phyloP scores from a whole-genome alignment of 2,888 invertebrate genomes.

The Patella depressa region DNA sequence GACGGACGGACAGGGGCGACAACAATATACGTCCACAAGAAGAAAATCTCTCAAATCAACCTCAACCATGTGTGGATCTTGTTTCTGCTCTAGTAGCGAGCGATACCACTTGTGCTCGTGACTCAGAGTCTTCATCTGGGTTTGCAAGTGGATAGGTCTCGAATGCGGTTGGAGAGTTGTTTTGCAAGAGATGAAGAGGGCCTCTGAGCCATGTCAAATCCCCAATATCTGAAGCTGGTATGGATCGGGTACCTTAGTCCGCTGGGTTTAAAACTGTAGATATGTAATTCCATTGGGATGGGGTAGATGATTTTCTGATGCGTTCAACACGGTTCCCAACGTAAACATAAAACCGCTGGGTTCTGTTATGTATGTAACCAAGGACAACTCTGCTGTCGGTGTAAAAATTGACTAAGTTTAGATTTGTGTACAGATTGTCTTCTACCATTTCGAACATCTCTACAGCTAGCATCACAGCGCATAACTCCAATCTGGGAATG shows the following conservation, averaged over 20 bases:
- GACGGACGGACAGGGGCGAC: no score
- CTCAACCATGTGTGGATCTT: background rate
- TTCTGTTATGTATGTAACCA: slow-evolving; percentile 17
- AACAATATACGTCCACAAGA: no score
- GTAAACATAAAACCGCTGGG: slow-evolving; percentile 27
- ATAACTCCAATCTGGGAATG: slow-evolving; percentile 30
- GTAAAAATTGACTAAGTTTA: slow-evolving; percentile 14
- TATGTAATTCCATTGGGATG: slow-evolving; percentile 25
- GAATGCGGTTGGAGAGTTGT: background rate
- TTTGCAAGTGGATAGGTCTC: background rate
- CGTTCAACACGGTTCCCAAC: slow-evolving; percentile 26
- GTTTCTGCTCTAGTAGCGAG: background rate
- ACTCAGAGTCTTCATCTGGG: background rate
- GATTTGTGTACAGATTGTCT: background rate
- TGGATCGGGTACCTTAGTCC: slow-evolving; percentile 11
- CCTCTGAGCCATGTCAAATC: slow-evolving; percentile 10
- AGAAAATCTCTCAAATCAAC: slow-evolving; percentile 3
- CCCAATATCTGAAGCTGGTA: slow-evolving; percentile 12
- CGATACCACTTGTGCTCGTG: background rate
- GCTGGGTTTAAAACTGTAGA: slow-evolving; percentile 24
- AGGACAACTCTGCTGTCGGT: slow-evolving; percentile 17
- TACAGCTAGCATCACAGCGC: slow-evolving; percentile 30
- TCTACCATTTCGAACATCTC: slow-evolving; percentile 15
- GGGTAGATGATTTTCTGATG: slow-evolving; percentile 19
- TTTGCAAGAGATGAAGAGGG: background rate